These are phyloP conservation scores for Lordiphosa clarofinis DNA, from an alignment of 1,140 invertebrate species.

Conservation along the genomic window DNA sequence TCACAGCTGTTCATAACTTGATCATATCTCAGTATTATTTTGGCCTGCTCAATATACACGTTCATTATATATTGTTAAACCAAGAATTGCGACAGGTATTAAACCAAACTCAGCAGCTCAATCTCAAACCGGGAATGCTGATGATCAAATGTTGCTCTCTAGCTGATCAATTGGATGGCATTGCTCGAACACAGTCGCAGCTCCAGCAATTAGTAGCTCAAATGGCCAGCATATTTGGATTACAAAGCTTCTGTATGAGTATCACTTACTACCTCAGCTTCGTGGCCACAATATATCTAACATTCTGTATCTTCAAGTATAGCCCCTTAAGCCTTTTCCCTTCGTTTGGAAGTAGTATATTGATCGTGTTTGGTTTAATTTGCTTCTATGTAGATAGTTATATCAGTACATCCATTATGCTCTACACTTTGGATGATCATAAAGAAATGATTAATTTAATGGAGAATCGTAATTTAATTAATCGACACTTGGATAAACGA, in stretches of 20 bases:
- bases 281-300: slow-evolving; percentile 29
- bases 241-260: slow-evolving; percentile 33
- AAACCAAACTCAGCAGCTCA: background rate
- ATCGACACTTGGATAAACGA: slow-evolving; percentile 18
- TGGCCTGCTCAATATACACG: slow-evolving; percentile 19
- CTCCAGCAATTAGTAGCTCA: slow-evolving; percentile 5
- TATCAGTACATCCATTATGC: slow-evolving; percentile 9
- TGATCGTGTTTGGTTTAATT: background rate
- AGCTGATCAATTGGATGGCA: slow-evolving; percentile 32
- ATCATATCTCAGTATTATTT: slow-evolving; percentile 38
- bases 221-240: slow-evolving; percentile 25
- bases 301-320: slow-evolving; percentile 19
- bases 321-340: background rate
- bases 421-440: slow-evolving; percentile 9
- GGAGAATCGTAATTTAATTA: slow-evolving; percentile 3
- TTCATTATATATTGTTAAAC: slow-evolving; percentile 33
- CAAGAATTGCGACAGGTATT: slow-evolving; percentile 25
- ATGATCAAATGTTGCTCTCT: slow-evolving; percentile 26
- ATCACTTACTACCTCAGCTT: slow-evolving; percentile 15
- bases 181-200: slow-evolving; percentile 21
- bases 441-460: slow-evolving; percentile 12
- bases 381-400: slow-evolving; percentile 24
- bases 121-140: slow-evolving; percentile 14
- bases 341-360: slow-evolving; percentile 2
- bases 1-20: slow-evolving; percentile 33